A percentile compares a stretch with the other conserved stretches of the same genome.
Evolutionary conservation across 2,888 invertebrate species (phyloP).

Genomic region (Augochlorella aurata): DNA sequence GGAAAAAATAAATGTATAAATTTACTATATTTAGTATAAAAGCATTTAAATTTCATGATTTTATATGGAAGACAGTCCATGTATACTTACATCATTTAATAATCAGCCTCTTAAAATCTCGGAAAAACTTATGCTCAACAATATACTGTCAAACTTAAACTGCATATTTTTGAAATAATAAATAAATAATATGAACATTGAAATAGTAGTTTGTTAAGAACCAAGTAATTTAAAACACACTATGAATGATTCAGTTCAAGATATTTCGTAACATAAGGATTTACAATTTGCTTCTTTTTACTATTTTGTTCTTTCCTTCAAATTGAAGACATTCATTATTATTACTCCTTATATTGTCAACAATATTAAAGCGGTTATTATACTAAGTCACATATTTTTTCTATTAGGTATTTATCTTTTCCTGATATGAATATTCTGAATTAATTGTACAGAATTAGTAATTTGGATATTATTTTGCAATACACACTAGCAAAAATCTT

Average conservation of each 20-base stretch:
- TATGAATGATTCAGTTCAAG: conserved; percentile 44
- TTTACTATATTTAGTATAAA: conserved; percentile 3
- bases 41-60: conserved; percentile 13
- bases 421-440: conserved; percentile 9
- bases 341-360: not conserved
- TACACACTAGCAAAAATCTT: conserved; percentile 19
- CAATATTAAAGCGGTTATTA: conserved; percentile 30
- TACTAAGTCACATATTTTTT: conserved; percentile 35
- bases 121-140: not conserved
- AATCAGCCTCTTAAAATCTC: conserved; percentile 35
- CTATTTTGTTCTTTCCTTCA: not conserved
- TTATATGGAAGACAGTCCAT: conserved; percentile 21
- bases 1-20: conserved; percentile 18
- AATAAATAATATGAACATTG: conserved; percentile 48
- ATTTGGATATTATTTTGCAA: conserved; percentile 14
- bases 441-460: conserved; percentile 18
- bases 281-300: not conserved
- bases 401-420: conserved; percentile 10
- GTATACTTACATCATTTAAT: conserved; percentile 21
- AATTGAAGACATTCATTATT: conserved; percentile 16
- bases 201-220: conserved; percentile 12
- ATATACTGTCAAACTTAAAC: conserved; percentile 20
- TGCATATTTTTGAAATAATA: conserved; percentile 36
- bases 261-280: conserved; percentile 19
- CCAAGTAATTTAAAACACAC: conserved; percentile 25